Evolutionary conservation across 2,888 invertebrate genomes (phyloP).

Genomic region (Lottia scabra): DNA sequence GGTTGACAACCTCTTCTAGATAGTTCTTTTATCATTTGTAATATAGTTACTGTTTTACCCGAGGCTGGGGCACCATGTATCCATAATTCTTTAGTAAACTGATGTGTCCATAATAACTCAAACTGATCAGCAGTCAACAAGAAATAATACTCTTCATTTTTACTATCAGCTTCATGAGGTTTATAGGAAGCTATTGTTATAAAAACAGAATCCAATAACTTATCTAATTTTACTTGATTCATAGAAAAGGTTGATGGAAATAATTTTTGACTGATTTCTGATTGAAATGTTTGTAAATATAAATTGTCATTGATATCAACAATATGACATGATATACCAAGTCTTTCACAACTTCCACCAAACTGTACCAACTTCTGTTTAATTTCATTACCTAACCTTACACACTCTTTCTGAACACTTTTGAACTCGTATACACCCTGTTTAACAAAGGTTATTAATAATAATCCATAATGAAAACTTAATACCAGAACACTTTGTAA

Average conservation of each 20-base stretch:
- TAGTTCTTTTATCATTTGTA: conserved; percentile 51
- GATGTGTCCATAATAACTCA: conserved; percentile 52
- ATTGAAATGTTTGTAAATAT: conserved; percentile 26
- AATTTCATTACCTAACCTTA: conserved; percentile 32
- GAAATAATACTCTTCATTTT: conserved; percentile 38
- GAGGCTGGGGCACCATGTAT: conserved; percentile 56
- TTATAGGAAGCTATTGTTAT: conserved; percentile 50
- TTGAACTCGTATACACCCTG: conserved; percentile 11
- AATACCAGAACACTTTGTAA: conserved; percentile 36
- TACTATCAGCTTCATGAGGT: conserved; percentile 25
- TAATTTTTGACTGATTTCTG: conserved; percentile 24
- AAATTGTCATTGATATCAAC: conserved; percentile 26
- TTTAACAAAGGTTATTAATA: conserved; percentile 41
- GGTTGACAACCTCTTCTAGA: conserved; percentile 40
- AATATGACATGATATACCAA: conserved; percentile 43
- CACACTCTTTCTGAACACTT: conserved; percentile 30
- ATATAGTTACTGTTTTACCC: conserved; percentile 53
- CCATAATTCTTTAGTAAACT: conserved; percentile 55
- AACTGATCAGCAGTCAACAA: conserved; percentile 57
- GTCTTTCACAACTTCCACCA: conserved; percentile 48
- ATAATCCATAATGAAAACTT: conserved; percentile 41
- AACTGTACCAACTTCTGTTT: conserved; percentile 44
- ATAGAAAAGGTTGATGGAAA: conserved; percentile 48
- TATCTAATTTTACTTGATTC: conserved; percentile 36
- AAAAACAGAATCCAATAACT: conserved; percentile 41